phyloP scores from a whole-genome alignment of 2,888 invertebrate genomes.

The Parthenolecanium corni region DNA sequence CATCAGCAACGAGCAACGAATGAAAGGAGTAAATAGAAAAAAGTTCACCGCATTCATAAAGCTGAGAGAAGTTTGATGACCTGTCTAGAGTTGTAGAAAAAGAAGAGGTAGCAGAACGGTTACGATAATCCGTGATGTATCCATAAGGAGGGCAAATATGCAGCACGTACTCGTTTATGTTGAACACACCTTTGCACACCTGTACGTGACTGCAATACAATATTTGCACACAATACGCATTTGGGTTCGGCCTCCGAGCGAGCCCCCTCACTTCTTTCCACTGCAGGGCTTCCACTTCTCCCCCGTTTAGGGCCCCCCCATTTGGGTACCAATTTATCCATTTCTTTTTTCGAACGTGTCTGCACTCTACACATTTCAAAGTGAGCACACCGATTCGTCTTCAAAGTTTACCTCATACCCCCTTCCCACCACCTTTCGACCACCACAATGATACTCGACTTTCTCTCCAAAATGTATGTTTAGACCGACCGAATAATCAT shows the following conservation, averaged over 20 bases:
- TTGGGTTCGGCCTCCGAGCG: neutral
- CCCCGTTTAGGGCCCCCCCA: too few relatives aligned
- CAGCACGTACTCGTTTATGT: conserved; percentile 6
- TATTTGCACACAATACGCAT: conserved; percentile 6
- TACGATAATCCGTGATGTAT: conserved; percentile 1
- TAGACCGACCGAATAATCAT: too few relatives aligned
- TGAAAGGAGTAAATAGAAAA: neutral
- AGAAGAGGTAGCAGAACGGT: neutral
- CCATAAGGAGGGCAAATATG: conserved; percentile 5
- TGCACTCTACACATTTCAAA: too few relatives aligned
- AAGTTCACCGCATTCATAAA: neutral
- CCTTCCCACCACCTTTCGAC: too few relatives aligned
- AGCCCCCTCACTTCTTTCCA: neutral
- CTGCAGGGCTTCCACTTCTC: too few relatives aligned
- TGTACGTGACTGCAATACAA: conserved; percentile 11
- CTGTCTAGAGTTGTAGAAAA: neutral
- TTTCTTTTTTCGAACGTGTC: neutral
- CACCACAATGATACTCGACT: too few relatives aligned
- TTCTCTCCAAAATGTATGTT: too few relatives aligned
- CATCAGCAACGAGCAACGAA: too few relatives aligned
- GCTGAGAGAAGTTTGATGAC: neutral
- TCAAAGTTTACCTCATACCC: too few relatives aligned
- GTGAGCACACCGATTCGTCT: too few relatives aligned
- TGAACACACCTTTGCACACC: conserved; percentile 15
- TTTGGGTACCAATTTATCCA: neutral